A percentile compares a stretch with the other conserved stretches of the same genome.
These are phyloP conservation scores for Eupithecia subumbrata DNA, from an alignment of 2,888 invertebrate species.

Conservation along the genomic window DNA sequence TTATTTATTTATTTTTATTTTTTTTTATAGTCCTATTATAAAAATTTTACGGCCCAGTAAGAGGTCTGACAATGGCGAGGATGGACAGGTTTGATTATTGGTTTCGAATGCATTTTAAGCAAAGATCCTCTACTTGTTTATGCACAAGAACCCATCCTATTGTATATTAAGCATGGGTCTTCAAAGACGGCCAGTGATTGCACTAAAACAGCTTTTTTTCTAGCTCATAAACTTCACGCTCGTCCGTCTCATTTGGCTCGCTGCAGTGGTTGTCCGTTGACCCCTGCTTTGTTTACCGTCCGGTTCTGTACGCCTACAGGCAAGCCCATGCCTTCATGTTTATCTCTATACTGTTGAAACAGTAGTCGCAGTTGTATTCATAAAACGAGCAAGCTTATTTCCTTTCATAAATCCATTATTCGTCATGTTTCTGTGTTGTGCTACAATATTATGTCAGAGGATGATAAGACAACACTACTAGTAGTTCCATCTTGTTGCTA, in stretches of 20 bases:
- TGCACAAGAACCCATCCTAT: not conserved
- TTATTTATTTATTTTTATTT: no score
- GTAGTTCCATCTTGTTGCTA: not conserved
- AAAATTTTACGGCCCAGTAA: slow-evolving; percentile 55
- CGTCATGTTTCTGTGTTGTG: slow-evolving; percentile 36
- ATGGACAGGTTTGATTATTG: not conserved
- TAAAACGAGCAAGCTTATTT: slow-evolving; percentile 47
- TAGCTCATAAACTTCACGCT: slow-evolving; percentile 29
- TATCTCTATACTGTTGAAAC: slow-evolving; percentile 54
- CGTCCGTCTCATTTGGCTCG: slow-evolving; percentile 44
- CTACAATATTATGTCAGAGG: slow-evolving; percentile 6
- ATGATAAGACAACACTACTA: not conserved
- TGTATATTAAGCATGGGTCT: not conserved
- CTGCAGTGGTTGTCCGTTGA: slow-evolving; percentile 62
- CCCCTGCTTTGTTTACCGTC: slow-evolving; percentile 71
- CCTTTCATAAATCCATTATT: slow-evolving; percentile 48
- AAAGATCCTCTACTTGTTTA: not conserved
- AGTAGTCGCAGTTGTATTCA: slow-evolving; percentile 57
- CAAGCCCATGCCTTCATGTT: slow-evolving; percentile 48
- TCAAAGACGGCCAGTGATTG: slow-evolving; percentile 1
- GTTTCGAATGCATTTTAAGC: not conserved
- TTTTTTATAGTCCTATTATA: slow-evolving; percentile 54
- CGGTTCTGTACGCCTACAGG: slow-evolving; percentile 56
- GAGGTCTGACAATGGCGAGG: slow-evolving; percentile 46
- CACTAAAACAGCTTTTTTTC: slow-evolving; percentile 18